Conservation (phyloP, 2,888 invertebrate species). For the Hirudinaria manillensis region DNA sequence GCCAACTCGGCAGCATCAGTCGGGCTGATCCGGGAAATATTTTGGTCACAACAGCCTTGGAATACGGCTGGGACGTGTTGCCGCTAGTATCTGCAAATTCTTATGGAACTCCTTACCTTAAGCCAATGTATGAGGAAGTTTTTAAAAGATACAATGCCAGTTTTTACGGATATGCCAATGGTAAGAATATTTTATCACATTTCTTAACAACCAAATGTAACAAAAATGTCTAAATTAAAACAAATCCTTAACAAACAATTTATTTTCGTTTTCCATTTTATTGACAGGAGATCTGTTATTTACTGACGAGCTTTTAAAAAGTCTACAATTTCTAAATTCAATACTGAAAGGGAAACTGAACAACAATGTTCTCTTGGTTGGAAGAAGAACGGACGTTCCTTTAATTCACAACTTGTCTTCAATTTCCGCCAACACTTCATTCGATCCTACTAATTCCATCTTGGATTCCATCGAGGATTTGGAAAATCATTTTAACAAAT, state of each 20-base stretch:
- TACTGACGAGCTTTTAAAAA: slow-evolving; percentile 3
- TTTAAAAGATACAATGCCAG: slow-evolving; percentile 14
- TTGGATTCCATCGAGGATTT: not conserved
- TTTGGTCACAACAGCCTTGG: not conserved
- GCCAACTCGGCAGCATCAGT: too few relatives aligned
- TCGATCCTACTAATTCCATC: not conserved
- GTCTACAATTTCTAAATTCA: not conserved
- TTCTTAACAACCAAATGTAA: too few relatives aligned
- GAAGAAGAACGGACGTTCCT: slow-evolving; percentile 17
- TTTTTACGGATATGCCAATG: slow-evolving; percentile 21
- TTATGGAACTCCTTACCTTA: slow-evolving; percentile 21
- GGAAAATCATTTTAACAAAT: not conserved
- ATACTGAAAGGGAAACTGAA: not conserved
- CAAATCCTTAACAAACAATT: not conserved
- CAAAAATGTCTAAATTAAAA: too few relatives aligned
- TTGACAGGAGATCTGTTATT: slow-evolving; percentile 10
- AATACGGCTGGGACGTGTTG: slow-evolving; percentile 20
- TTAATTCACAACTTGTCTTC: not conserved
- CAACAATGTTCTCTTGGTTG: slow-evolving; percentile 19
- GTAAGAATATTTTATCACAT: not conserved
- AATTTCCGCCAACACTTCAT: not conserved
- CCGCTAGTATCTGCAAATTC: not conserved
- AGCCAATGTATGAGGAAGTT: slow-evolving; percentile 12
- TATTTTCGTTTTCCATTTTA: not conserved
- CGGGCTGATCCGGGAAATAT: not conserved